Evolutionary conservation across 2,888 invertebrate species (phyloP).

Genomic region (Tipula helvola): DNA sequence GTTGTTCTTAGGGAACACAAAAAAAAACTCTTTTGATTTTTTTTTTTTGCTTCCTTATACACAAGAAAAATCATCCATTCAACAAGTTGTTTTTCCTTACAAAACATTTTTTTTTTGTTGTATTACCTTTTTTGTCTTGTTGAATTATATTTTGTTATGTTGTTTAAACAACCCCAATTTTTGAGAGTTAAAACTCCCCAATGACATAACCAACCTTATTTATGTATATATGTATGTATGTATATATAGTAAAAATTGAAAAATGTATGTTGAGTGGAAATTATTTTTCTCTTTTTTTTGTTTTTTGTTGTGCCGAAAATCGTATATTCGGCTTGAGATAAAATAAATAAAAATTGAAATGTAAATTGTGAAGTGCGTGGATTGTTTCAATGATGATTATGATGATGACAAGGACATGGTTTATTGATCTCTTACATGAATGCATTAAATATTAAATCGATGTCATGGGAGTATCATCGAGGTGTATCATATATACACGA

Average conservation of each 20-base stretch:
- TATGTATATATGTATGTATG: no score
- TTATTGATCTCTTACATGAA: not conserved
- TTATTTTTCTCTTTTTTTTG: not conserved
- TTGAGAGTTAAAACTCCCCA: not conserved
- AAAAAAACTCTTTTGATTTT: not conserved
- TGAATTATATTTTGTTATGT: not conserved
- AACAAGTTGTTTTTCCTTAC: not conserved
- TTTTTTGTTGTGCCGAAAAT: not conserved
- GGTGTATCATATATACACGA: not conserved
- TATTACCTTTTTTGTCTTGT: not conserved
- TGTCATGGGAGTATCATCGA: not conserved
- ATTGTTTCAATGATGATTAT: not conserved
- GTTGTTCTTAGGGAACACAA: not conserved
- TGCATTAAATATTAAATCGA: not conserved
- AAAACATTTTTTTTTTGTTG: not conserved
- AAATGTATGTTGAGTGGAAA: not conserved
- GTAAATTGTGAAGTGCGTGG: not conserved
- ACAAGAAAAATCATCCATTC: not conserved
- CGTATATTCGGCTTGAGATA: not conserved
- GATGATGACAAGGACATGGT: constrained; percentile 4
- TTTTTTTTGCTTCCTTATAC: not conserved
- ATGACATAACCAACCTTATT: not conserved
- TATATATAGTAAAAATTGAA: not conserved
- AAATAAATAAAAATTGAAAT: not conserved
- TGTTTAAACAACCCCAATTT: not conserved